Conservation (phyloP, 2,113 vertebrate species). For the Prinia subflava region DNA sequence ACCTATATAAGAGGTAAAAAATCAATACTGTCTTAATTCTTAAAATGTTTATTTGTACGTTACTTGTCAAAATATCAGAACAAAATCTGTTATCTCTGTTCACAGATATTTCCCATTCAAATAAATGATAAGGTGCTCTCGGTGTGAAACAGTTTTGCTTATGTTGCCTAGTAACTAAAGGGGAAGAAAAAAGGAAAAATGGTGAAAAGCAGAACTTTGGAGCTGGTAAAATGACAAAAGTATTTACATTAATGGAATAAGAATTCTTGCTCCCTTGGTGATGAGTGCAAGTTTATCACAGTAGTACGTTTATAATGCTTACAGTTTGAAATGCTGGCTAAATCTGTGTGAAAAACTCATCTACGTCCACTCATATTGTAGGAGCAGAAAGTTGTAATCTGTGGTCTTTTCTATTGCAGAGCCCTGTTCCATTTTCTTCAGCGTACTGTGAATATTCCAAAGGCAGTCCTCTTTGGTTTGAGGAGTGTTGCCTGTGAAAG, state of each 20-base stretch:
- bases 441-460: neutral
- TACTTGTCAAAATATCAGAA: neutral
- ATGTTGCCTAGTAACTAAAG: conserved; percentile 60
- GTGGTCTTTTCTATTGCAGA: neutral
- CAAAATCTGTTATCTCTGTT: conserved; percentile 29
- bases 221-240: neutral
- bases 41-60: neutral
- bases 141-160: neutral
- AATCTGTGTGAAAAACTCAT: neutral
- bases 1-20: neutral
- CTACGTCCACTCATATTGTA: neutral
- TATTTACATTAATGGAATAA: conserved; percentile 26
- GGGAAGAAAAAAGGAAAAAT: neutral
- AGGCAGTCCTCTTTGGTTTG: neutral
- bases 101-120: conserved; percentile 35
- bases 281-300: neutral
- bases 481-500: neutral
- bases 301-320: neutral
- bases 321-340: neutral
- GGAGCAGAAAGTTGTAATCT: neutral
- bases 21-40: neutral
- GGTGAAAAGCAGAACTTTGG: neutral
- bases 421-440: neutral
- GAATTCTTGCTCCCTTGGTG: neutral
- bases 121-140: conserved; percentile 21